Base-by-base conservation (phyloP, 2,888 invertebrate species). In the Agelastica alni region DNA sequence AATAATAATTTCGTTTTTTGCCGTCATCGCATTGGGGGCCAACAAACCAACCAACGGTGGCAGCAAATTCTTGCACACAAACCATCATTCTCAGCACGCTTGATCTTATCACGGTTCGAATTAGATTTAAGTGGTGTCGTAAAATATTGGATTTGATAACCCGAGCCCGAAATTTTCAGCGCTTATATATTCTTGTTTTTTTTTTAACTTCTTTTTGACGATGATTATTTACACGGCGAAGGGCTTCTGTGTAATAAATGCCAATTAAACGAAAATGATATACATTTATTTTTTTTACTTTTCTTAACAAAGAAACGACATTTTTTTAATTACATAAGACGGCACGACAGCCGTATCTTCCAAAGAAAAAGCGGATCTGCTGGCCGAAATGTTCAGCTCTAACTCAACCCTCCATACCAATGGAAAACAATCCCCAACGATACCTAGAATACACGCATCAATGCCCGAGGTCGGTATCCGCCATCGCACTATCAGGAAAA, bases 101-200 rank as follows among this genome's bases (percentile, higher is more conserved):
- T 59, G 64, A 65, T 70, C 65, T 70, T 62, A 66, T 71, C 69
- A 64, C 34, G 60, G 61, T 30, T 48, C 48, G 68, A 70, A 71
- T 72, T 72, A 70, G 68, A 72, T 70, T 71, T 70, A 69, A 71
- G 70, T 67, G 67, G 68, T 69, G 68, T 70, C 70, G 66, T 72
- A 71, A 72, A 72, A 66, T 68, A 63, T 66, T 67, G 65, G 63
- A 70, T 70, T 70, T 71, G 70, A 71, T 70, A 68, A 67, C 68
- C 63, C 41, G 44, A 41, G 41, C 56, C 54, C 52, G 43, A 56
- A 57, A 56, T 42, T 55, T 55, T 61, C 58, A 56, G 56, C 55
- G 51, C 51, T 44, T 51, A 43, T 36, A 34, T 18, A 28, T 39
- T n/a, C 16, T 30, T 41, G 37, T 37, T 9, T 22, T 30, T 41